Evolutionary conservation across 2,888 invertebrate genomes (phyloP), one percentile per base, ranked within the genome.

Genomic region (Lithophane socia): DNA sequence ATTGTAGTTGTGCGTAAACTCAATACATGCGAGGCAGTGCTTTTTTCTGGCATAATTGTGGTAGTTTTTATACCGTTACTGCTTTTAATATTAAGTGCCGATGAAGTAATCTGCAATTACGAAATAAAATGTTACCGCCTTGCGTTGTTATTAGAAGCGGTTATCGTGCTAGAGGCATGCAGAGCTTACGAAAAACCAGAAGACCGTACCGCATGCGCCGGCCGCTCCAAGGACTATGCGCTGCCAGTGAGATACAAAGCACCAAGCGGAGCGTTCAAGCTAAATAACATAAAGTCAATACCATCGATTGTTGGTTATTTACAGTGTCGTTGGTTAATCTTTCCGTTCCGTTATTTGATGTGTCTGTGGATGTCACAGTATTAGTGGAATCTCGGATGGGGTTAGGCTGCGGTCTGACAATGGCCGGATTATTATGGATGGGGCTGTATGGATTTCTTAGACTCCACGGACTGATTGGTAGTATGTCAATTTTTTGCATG

Each of bases 311-410:
- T 92, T 93, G 95, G 95, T 96, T 97, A 97, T 97, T 96, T 97
- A 97, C 97, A 97, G 96, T 96, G 96, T 95, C 96, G 94, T 91
- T 94, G 93, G 95, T 96, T 96, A 95, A 95, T 92, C 92, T 97
- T 96, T 97, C 95, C 92, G 94, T 94, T 96, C 94, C 97, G 97
- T 97, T 97, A 97, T 97, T 97, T 97, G 96, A 96, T 91, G 92
- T 94, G 93, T 95, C 95, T 94, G 94, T 94, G 94, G 94, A 93
- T 94, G 94, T 97, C 97, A 97, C 97, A 97, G 97, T 97, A 97
- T 97, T 97, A 97, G 97, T 97, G 96, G 97, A 97, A 96, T 97
- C 97, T 97, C 97, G 97, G 96, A 96, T 96, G 92, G 97, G 97
- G 96, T 97, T 97, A 96, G 94, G 94, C 94, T 94, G 94, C 89